These are phyloP conservation scores for Fistularia commersonii DNA, from an alignment of 2,797 vertebrate species.

Conservation along the genomic window DNA sequence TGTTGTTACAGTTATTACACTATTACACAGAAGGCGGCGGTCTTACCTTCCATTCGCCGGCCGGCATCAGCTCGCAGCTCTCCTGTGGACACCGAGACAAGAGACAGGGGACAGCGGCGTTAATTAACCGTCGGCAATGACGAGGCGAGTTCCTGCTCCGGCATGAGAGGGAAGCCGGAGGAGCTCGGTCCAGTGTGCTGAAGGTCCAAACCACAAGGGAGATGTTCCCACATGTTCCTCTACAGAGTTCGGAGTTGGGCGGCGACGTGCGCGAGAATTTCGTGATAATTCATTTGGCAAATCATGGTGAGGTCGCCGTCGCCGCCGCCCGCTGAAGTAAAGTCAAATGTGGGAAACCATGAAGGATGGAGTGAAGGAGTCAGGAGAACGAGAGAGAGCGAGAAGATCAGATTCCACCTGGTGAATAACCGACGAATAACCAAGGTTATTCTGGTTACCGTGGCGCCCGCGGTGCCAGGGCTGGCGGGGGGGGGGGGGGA, in stretches of 20 bases:
- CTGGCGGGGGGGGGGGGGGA: too few relatives aligned
- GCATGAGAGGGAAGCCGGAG: too few relatives aligned
- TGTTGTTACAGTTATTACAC: too few relatives aligned
- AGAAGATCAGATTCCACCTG: conserved; percentile 21
- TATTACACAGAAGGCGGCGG: conserved; percentile 1
- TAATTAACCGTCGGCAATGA: not conserved
- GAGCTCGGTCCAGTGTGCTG: too few relatives aligned
- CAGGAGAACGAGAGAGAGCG: conserved; percentile 17
- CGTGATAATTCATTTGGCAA: too few relatives aligned
- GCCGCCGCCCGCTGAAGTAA: too few relatives aligned
- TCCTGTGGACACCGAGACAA: conserved; percentile 58
- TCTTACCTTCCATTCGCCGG: conserved; percentile 70
- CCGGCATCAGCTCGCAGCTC: conserved; percentile 67
- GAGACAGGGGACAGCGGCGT: conserved; percentile 18
- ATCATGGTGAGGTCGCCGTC: too few relatives aligned
- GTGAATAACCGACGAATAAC: too few relatives aligned
- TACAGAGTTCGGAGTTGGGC: too few relatives aligned
- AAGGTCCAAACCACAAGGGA: conserved; percentile 36
- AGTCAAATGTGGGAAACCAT: conserved; percentile 26
- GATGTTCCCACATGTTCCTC: conserved; percentile 40
- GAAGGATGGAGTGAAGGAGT: conserved; percentile 21
- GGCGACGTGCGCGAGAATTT: too few relatives aligned
- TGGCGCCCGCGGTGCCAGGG: too few relatives aligned
- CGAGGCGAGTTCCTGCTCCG: not conserved
- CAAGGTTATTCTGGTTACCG: too few relatives aligned